Evolutionary conservation across 2,113 vertebrate species (phyloP), one percentile per base, ranked within the genome.

Genomic region (Mystacornis crossleyi): DNA sequence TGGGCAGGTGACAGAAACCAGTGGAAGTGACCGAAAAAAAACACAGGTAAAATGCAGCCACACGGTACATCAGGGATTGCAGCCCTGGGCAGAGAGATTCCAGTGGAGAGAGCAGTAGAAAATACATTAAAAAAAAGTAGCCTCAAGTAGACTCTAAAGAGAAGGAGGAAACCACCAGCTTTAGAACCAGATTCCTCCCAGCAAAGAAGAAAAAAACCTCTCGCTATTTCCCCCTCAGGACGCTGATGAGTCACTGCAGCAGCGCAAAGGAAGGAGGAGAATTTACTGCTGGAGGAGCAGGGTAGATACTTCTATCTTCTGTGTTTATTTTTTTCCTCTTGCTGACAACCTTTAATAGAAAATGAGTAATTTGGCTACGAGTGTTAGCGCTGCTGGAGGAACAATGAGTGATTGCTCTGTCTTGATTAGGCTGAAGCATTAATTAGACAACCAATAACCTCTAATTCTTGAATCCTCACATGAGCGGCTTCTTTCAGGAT

Each of bases 31-130:
- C 15, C 19, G 8, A 18, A 57, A 43, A 57, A 43, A 70, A 69
- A 18, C 0, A 4, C 0, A 45, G n/a, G 57, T 57, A 53, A 53
- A 74, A 34, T 9, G 2, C 16, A 24, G 23, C 4, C 10, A 5
- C 1, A 1, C 1, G 2, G 7, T 1, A 0, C 15, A 7, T 13
- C 55, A 2, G 57, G 38, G 9, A 28, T 10, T 71, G 55, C 14
- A 75, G 57, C 51, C 42, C 20, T 26, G 9, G 31, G 58, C 42
- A 14, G 48, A 48, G 25, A 55, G 29, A 15, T 33, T 47, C 12
- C 34, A 24, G 29, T 5, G 2, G 1, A 34, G 24, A 69, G 10
- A 51, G 15, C 0, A 61, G n/a, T 6, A 77, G 50, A 34, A 86
- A 87, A 79, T 2, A 12, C 3, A 17, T 34, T 21, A 31, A 17